A percentile compares a stretch with the other conserved stretches of the same genome.
Evolutionary conservation across 2,797 vertebrate species (phyloP).

Genomic region (Columba guinea): DNA sequence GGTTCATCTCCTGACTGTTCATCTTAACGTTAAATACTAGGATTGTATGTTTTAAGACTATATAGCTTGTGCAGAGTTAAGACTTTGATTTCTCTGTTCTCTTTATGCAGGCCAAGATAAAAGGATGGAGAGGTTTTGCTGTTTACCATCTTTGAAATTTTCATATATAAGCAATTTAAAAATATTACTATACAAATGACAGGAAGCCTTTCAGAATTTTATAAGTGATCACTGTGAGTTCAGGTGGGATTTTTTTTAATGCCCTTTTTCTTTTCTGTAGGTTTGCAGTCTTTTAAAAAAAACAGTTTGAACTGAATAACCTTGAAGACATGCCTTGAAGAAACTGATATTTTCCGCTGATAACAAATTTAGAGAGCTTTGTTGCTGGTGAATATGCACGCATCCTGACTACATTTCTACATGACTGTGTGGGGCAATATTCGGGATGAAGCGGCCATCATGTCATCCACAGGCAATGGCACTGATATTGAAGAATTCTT

Average conservation of each 20-base stretch:
- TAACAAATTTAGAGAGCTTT: background rate
- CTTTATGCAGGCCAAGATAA: background rate
- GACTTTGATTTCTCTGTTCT: background rate
- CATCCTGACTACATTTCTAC: background rate
- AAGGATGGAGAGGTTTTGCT: background rate
- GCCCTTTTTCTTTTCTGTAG: background rate
- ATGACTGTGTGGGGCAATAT: background rate
- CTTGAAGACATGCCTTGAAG: background rate
- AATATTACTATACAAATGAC: background rate
- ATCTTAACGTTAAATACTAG: background rate
- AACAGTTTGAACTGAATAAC: background rate
- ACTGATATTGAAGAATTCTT: conserved; percentile 85
- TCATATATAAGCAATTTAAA: background rate
- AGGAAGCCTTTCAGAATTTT: background rate
- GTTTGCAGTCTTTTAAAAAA: background rate
- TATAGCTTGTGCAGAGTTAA: background rate
- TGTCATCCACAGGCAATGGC: conserved; percentile 76
- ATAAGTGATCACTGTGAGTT: background rate
- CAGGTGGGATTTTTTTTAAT: background rate
- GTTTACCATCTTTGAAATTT: background rate
- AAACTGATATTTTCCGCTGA: background rate
- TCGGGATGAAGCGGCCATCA: conserved; percentile 73
- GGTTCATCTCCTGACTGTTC: background rate
- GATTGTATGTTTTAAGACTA: background rate
- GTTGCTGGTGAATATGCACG: background rate